Conservation (phyloP, 1,140 invertebrate species). For the Thalassaphorura encarpata region DNA sequence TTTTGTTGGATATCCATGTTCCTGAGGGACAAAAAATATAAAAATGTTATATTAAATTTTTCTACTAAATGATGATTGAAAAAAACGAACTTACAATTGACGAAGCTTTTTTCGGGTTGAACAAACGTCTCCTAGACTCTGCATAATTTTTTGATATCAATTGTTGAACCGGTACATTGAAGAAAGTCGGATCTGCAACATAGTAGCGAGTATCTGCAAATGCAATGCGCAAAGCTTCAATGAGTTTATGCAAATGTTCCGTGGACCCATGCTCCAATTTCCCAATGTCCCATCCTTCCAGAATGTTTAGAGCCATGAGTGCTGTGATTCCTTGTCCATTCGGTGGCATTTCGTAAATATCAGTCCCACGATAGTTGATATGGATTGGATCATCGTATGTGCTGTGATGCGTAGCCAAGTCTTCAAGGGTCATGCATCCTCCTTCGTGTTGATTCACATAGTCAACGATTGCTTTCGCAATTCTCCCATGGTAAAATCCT, state of each 20-base stretch:
- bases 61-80: too few relatives aligned
- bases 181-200: constrained; percentile 34
- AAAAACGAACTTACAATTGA: too few relatives aligned
- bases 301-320: constrained; percentile 36
- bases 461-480: constrained; percentile 36
- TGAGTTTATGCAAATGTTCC: constrained; percentile 36
- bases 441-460: constrained; percentile 36
- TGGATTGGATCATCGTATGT: constrained; percentile 28
- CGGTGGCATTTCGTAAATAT: constrained; percentile 33
- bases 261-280: constrained; percentile 30
- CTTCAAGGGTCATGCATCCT: constrained; percentile 36
- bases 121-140: constrained; percentile 33
- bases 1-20: constrained; percentile 17
- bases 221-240: constrained; percentile 36
- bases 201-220: constrained; percentile 37
- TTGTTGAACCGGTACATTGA: constrained; percentile 33
- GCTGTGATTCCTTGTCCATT: constrained; percentile 38
- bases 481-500: constrained; percentile 38
- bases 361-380: constrained; percentile 33
- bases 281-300: constrained; percentile 35
- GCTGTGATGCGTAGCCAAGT: constrained; percentile 35
- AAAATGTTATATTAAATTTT: too few relatives aligned
- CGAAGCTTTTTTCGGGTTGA: constrained; percentile 28
- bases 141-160: constrained; percentile 37
- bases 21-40: constrained; percentile 10